phyloP scores from a whole-genome alignment of 1,140 invertebrate genomes.

The Ptiloglossa arizonensis region DNA sequence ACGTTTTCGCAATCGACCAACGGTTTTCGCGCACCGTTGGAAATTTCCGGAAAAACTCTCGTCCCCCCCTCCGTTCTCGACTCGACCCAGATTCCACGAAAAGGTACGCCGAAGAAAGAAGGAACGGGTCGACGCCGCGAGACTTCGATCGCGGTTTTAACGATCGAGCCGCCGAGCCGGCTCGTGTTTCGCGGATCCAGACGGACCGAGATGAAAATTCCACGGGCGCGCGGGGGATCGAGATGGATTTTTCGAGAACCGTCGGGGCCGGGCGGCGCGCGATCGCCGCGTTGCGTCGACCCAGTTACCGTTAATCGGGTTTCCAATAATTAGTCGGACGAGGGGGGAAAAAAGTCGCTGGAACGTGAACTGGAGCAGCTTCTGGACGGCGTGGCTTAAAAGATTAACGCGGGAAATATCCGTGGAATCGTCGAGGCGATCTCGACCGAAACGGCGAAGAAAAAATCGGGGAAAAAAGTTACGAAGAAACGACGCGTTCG shows the following conservation, averaged over 20 bases:
- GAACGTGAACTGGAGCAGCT: slow-evolving; percentile 11
- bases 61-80: not conserved
- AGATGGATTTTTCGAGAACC: slow-evolving; percentile 36
- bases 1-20: too few species aligned
- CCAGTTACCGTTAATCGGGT: slow-evolving; percentile 49
- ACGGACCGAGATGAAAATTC: not conserved
- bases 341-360: slow-evolving; percentile 1
- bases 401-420: slow-evolving; percentile 23
- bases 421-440: not conserved
- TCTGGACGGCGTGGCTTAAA: slow-evolving; percentile 2
- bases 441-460: too few species aligned
- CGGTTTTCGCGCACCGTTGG: not conserved
- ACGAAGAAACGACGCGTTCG: too few species aligned
- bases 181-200: not conserved
- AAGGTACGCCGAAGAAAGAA: slow-evolving; percentile 10
- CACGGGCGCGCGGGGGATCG: slow-evolving; percentile 4
- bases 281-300: slow-evolving; percentile 21
- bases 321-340: slow-evolving; percentile 52
- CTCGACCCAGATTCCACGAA: slow-evolving; percentile 39
- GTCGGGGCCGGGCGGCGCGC: not conserved
- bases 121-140: not conserved
- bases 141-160: slow-evolving; percentile 66
- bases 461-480: too few species aligned
- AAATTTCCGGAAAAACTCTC: slow-evolving; percentile 46
- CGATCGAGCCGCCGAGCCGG: slow-evolving; percentile 55